Evolutionary conservation across 1,140 invertebrate genomes (phyloP).

Genomic region (Rhynchophorus ferrugineus): DNA sequence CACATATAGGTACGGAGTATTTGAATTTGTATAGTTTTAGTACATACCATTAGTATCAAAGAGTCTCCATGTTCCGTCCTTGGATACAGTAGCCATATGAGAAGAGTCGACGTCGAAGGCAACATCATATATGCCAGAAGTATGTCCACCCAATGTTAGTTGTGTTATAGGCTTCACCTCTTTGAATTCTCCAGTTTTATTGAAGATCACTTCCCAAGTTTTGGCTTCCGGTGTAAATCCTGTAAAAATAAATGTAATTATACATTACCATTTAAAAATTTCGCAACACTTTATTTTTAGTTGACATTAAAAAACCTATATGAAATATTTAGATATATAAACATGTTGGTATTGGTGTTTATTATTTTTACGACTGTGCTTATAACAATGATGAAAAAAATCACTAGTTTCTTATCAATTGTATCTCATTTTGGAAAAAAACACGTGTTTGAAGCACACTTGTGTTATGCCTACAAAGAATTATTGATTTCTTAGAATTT

Average conservation of each 20-base stretch:
- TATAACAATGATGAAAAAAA: no score
- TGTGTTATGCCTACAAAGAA: no score
- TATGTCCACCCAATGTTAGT: slow-evolving; percentile 61
- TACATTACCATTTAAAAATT: neutral
- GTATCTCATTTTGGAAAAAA: no score
- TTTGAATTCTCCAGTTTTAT: slow-evolving; percentile 67
- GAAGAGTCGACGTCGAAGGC: slow-evolving; percentile 73
- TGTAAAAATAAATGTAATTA: slow-evolving; percentile 34
- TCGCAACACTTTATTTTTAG: no score
- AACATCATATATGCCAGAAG: slow-evolving; percentile 73
- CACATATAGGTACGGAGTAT: slow-evolving; percentile 9
- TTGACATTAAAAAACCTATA: no score
- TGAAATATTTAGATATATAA: no score
- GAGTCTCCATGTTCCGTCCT: slow-evolving; percentile 80
- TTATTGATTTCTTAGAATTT: no score
- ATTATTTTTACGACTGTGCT: no score
- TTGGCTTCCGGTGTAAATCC: slow-evolving; percentile 83
- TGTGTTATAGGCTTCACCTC: slow-evolving; percentile 69
- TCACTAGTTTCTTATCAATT: no score
- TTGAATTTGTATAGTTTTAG: neutral
- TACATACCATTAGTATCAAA: slow-evolving; percentile 73
- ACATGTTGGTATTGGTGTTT: no score
- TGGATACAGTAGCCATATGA: slow-evolving; percentile 75
- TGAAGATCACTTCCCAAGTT: slow-evolving; percentile 75
- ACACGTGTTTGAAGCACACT: no score